These are phyloP conservation scores for Macaria liturata DNA, from an alignment of 2,888 invertebrate species.

Conservation along the genomic window DNA sequence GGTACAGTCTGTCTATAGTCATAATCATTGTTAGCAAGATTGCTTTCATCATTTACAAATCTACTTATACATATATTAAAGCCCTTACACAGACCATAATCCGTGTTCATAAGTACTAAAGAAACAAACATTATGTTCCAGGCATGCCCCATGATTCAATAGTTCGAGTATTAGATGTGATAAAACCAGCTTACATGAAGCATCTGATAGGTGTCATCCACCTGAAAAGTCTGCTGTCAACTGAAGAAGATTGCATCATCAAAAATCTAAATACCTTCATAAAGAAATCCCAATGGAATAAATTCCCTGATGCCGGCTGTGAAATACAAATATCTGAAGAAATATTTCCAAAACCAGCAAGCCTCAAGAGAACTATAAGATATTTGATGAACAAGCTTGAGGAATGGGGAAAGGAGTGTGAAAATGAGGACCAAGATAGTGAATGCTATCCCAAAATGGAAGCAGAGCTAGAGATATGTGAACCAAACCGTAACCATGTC, in stretches of 20 bases:
- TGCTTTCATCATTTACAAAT: too few species aligned
- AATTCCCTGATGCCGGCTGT: slow-evolving; percentile 38
- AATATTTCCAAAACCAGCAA: slow-evolving; percentile 39
- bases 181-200: slow-evolving; percentile 66
- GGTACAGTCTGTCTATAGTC: too few species aligned
- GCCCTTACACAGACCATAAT: too few species aligned
- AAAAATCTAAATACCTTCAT: slow-evolving; percentile 54
- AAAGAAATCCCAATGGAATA: slow-evolving; percentile 49
- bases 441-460: slow-evolving; percentile 48
- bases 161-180: slow-evolving; percentile 56
- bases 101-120: too few species aligned
- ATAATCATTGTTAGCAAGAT: too few species aligned
- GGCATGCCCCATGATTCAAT: slow-evolving; percentile 59
- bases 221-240: slow-evolving; percentile 47
- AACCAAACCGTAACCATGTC: slow-evolving; percentile 45
- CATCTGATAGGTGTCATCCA: slow-evolving; percentile 54
- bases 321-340: slow-evolving; percentile 42
- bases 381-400: slow-evolving; percentile 48
- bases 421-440: slow-evolving; percentile 21
- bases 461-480: slow-evolving; percentile 14
- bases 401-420: slow-evolving; percentile 10
- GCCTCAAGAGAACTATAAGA: slow-evolving; percentile 41
- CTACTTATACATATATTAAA: too few species aligned
- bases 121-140: slow-evolving; percentile 46
- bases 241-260: slow-evolving; percentile 53